Base-by-base conservation (phyloP, 2,888 invertebrate species). In the Allygus modestus region DNA sequence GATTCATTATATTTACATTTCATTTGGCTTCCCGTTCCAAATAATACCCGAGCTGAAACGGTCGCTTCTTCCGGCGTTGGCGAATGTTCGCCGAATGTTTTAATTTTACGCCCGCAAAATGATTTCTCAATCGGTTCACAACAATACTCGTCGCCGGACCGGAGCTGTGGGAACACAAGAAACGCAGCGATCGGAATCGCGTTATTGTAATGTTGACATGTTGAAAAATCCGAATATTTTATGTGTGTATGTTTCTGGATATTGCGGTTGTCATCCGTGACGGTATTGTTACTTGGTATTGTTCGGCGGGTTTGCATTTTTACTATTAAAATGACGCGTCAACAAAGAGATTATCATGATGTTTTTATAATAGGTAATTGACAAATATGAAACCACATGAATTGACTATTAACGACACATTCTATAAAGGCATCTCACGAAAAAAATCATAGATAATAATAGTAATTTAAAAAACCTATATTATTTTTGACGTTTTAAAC, bases 1-100 rank as follows among this genome's bases (percentile, higher is more conserved):
- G 86, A 85, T 84, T 85, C 86, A 85, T 86, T 86, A 86, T 84
- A 86, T 86, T 86, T 86, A 86, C 86, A 86, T 86, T 84, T 84
- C 84, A 84, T 84, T 84, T 84, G 84, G 73, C 81, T 84, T 84
- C 69, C 69, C 82, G 77, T 23, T 43, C 51, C 41, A 43, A 73
- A 73, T 71, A 71, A 71, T 73, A 41, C n/a, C n/a, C 43, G 37
- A 43, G 43, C n/a, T 7, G 77, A 51, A 73, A 77, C 51, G 43
- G 26, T 1, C 77, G 23, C 46, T 51, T 26, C 77, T 77, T 77
- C 77, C 77, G 77, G 77, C 51, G 51, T 15, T 37, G 23, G 7
- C 73, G 1, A n/a, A 5, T 33, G 33, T 37, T 61, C 61, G 69
- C 20, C 41, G 41, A 77, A 46, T 77, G 41, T 77, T 77, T 46